Percentiles rank a stretch among this genome's conserved stretches.
Conservation (phyloP, 2,888 invertebrate species). For the Marasmarcha lunaedactyla region DNA sequence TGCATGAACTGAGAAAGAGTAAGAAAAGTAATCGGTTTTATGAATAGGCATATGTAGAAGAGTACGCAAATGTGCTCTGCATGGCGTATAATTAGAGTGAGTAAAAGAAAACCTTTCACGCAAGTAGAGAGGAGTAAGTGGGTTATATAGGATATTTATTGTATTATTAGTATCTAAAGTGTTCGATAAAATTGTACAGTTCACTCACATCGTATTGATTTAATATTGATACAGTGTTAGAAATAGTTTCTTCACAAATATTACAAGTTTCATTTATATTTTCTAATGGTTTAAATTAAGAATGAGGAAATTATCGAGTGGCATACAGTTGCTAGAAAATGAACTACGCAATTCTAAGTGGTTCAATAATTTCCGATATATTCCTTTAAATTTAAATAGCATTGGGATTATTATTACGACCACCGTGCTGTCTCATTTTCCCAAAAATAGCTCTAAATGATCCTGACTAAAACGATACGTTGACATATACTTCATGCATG, state of each 20-base stretch:
- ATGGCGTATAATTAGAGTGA: too few species aligned
- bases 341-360: constrained; percentile 12
- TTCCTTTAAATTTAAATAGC: constrained; percentile 10
- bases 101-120: too few species aligned
- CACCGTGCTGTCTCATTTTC: constrained; percentile 13
- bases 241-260: not conserved
- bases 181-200: constrained; percentile 6
- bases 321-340: constrained; percentile 12
- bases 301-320: constrained; percentile 12
- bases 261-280: too few species aligned
- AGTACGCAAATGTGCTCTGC: too few species aligned
- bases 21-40: too few species aligned
- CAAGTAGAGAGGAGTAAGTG: too few species aligned
- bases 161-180: constrained; percentile 2
- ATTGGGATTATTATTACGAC: constrained; percentile 15
- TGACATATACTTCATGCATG: not conserved
- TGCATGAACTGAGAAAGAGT: too few species aligned
- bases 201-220: constrained; percentile 1
- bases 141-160: too few species aligned
- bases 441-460: constrained; percentile 13
- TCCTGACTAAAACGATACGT: constrained; percentile 7
- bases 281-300: constrained; percentile 1
- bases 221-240: constrained; percentile 3
- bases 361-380: constrained; percentile 11
- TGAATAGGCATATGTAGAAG: too few species aligned